Evolutionary conservation across 2,888 invertebrate species (phyloP), one percentile per base, ranked within the genome.

Genomic region (Diaprepes abbreviatus): DNA sequence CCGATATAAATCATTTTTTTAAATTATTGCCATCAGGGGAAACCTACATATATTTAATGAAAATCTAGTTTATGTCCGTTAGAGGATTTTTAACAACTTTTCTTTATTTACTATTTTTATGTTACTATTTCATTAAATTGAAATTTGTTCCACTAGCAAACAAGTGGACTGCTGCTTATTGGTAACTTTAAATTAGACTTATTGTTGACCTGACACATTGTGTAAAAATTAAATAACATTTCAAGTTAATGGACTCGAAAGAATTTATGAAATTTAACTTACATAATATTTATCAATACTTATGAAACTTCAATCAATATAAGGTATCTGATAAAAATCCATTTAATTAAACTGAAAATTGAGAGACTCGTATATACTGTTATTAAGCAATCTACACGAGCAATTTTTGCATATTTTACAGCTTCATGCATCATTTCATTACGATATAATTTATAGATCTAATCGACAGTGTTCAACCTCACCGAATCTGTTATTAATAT

Each of bases 191-290:
- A n/a, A n/a, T n/a, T n/a, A n/a, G n/a, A n/a, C n/a, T n/a, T n/a
- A n/a, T n/a, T n/a, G 19, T 21, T 1, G 5, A n/a, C 45, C 1
- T n/a, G 12, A 45, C 45, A 21, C 1, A 19, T 10, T 3, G 4
- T 40, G 6, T 40, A 14, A 36, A 36, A 17, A 9, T 40, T 6
- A 17, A 43, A 21, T 43, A n/a, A 21, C 19, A 19, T 43, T 43
- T 43, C n/a, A 24, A 3, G 5, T 24, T 24, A 24, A 24, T 4
- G 19, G 19, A 21, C 19, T 10, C 3, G 21, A 6, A 43, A 19
- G 43, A 43, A 43, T 43, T 43, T 43, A 21, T 43, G 19, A 19
- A 43, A 43, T 19, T 16, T 43, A 6, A n/a, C 43, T 43, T 43
- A 14, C 43, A n/a, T 17, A 43, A 43, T 5, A 43, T 19, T 19